Conservation (phyloP, 2,888 invertebrate genomes). For the Muscina levida region DNA sequence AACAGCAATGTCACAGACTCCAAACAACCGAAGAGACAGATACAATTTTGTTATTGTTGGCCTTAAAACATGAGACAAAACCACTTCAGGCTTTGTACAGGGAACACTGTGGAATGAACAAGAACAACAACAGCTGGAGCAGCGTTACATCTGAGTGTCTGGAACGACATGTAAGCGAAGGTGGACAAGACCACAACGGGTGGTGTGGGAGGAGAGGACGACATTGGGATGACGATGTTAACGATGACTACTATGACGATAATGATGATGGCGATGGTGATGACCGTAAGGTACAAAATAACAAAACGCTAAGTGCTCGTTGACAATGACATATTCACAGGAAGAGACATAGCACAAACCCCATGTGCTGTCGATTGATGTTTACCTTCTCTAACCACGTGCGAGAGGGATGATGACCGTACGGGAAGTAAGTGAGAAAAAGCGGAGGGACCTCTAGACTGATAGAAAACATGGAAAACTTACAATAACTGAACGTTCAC, state of each 20-base stretch:
- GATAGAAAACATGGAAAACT: not conserved
- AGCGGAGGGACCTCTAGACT: constrained; percentile 2
- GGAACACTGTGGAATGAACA: constrained; percentile 29
- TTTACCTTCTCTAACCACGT: not conserved
- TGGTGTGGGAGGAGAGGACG: not conserved
- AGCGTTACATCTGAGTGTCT: not conserved
- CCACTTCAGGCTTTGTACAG: constrained; percentile 59
- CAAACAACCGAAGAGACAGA: not conserved
- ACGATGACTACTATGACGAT: constrained; percentile 10
- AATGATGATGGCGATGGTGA: constrained; percentile 24
- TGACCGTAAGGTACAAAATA: constrained; percentile 60
- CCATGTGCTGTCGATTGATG: no score
- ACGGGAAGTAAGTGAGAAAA: constrained; percentile 1
- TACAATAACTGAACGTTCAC: constrained; percentile 23
- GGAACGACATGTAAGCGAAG: not conserved
- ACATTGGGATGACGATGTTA: not conserved
- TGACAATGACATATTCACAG: constrained; percentile 59
- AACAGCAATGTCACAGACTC: not conserved
- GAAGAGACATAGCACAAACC: not conserved
- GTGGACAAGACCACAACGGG: not conserved
- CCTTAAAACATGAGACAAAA: constrained; percentile 62
- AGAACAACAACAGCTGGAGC: constrained; percentile 5
- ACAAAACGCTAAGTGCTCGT: constrained; percentile 63
- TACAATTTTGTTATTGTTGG: constrained; percentile 54
- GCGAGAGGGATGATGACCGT: constrained; percentile 1